Conservation (phyloP, 2,888 invertebrate genomes). For the Drosophila ustulata region DNA sequence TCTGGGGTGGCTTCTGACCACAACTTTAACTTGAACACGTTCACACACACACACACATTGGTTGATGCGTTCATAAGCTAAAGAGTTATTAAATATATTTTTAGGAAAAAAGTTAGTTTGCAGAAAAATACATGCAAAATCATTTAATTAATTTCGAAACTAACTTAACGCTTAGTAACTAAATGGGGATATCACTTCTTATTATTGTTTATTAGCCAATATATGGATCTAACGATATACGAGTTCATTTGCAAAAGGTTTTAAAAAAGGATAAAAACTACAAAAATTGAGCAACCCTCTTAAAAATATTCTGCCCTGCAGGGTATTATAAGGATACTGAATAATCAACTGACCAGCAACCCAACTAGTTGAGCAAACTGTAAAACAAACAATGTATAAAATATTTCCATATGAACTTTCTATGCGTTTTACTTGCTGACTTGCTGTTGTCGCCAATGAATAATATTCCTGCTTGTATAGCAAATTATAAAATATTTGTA, state of each 20-base stretch:
- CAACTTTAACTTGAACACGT: conserved; percentile 22
- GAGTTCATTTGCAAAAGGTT: no score
- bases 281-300: background rate
- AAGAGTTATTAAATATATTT: conserved; percentile 6
- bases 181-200: background rate
- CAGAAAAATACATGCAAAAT: conserved; percentile 15
- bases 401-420: conserved; percentile 73
- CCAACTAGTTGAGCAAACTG: conserved; percentile 48
- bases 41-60: background rate
- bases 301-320: background rate
- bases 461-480: conserved; percentile 34
- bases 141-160: conserved; percentile 37
- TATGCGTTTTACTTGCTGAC: conserved; percentile 34
- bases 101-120: conserved; percentile 2
- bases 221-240: no score
- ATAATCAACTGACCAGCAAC: conserved; percentile 63
- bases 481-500: conserved; percentile 13
- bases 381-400: conserved; percentile 63
- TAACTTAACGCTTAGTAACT: conserved; percentile 15
- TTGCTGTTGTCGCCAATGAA: conserved; percentile 33
- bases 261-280: no score
- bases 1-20: conserved; percentile 12
- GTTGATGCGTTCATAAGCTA: background rate
- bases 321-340: conserved; percentile 17
- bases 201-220: background rate